These are phyloP conservation scores for Nomada fabriciana DNA, from an alignment of 2,888 invertebrate species.

Conservation along the genomic window DNA sequence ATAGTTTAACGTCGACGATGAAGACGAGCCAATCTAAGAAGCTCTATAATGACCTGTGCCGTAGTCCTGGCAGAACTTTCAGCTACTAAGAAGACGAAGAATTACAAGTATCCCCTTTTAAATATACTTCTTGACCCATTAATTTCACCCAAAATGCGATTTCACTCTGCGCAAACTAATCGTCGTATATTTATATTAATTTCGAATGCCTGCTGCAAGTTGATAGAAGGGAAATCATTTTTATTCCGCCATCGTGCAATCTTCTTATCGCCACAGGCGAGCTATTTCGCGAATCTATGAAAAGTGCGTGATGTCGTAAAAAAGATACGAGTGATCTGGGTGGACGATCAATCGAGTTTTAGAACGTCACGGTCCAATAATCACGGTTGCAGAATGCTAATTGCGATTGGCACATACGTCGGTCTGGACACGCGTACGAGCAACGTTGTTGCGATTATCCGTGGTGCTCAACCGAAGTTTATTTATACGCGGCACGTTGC, in stretches of 20 bases:
- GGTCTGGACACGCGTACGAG: conserved; percentile 7
- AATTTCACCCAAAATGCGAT: too few relatives aligned
- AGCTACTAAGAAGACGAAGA: neutral
- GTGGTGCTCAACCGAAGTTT: conserved; percentile 61
- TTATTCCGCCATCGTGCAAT: too few relatives aligned
- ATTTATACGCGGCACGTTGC: conserved; percentile 53
- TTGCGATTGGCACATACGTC: conserved; percentile 62
- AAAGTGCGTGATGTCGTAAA: neutral
- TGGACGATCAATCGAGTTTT: conserved; percentile 6
- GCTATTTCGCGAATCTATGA: too few relatives aligned
- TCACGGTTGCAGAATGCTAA: conserved; percentile 63
- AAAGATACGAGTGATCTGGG: neutral
- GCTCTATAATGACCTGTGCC: neutral
- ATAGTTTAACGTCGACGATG: neutral
- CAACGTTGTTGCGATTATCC: conserved; percentile 61
- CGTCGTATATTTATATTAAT: too few relatives aligned
- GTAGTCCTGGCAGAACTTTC: neutral
- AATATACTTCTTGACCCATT: too few relatives aligned
- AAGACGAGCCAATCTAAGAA: neutral
- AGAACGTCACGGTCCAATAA: conserved; percentile 47
- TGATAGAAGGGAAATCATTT: too few relatives aligned
- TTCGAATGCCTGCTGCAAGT: too few relatives aligned
- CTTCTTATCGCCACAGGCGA: too few relatives aligned
- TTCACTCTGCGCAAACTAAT: too few relatives aligned
- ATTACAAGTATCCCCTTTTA: neutral